Base-by-base conservation (phyloP, 2,113 vertebrate genomes). In the Oryzias javanicus region DNA sequence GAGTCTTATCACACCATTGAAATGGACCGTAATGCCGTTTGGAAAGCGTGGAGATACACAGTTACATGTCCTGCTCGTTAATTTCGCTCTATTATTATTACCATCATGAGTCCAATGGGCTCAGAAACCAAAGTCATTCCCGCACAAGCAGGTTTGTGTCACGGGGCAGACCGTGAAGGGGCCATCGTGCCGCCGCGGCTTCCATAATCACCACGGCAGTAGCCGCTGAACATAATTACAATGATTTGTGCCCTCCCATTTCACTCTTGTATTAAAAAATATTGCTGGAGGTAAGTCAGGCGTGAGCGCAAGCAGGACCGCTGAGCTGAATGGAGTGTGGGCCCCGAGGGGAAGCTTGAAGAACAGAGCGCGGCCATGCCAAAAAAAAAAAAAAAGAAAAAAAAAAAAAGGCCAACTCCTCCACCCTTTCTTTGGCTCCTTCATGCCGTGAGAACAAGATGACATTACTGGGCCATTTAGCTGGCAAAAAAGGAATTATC, bases 391-490 rank as follows among this genome's bases (percentile, higher is more conserved):
- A 88, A n/a, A n/a, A n/a, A 18, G 15, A n/a, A n/a, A n/a, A n/a
- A 22, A 88, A 89, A 86, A 73, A 89, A 85, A 74, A 87, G 88
- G 78, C 81, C 72, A 77, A 79, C 65, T 52, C 64, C 42, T 60
- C 68, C 22, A 50, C 62, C 20, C 10, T 52, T 18, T 25, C 73
- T 69, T 73, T 62, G 81, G 74, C 79, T 76, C 69, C 74, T 83
- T 76, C 79, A 76, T 81, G 85, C 84, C 78, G 75, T 82, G 81
- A 83, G 84, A 84, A 81, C 51, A 52, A 58, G 84, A 85, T 88
- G 83, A 88, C 82, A 86, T 90, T 91, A 90, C 84, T 76, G 69
- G 76, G 76, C 76, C 81, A 85, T 88, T 89, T 86, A 88, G 79
- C 80, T 87, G 81, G 72, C 72, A 76, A 80, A 49, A 73, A 82